Base-by-base conservation (phyloP, 2,888 invertebrate species). In the Blastobasis lacticolella region DNA sequence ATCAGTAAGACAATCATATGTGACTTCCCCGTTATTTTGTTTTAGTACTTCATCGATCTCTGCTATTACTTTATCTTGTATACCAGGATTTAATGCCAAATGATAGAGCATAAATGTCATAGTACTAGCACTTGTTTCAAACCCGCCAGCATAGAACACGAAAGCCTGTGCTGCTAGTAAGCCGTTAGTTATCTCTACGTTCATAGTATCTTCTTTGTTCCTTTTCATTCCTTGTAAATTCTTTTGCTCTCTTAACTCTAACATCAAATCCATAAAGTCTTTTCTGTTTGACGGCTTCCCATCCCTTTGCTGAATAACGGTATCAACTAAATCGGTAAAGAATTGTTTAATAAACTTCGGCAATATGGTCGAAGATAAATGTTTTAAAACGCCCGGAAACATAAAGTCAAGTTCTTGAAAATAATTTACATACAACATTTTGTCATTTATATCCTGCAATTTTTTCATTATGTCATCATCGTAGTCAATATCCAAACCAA, bases 51-150 rank as follows among this genome's bases (percentile, higher is more conserved):
- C 56, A 10, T 78, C 73, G 36, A 86, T 73, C 64, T 75, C 75
- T 4, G 45, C 37, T 10, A 61, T 58, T 0, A 81, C 49, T 52
- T 62, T 75, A 2, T 73, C 62, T 53, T 84, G 77, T 4, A 80
- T 60, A 0, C 73, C 63, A 7, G 69, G 71, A 56, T 83, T 70
- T 1, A 67, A 55, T 0, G 84, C 75, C 8, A 87, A 56, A 52
- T 77, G 71, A 38, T 78, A 72, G 1, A 81, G 56, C 6, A 69
- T 54, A 47, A 73, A 81, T 6, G 73, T 64, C 55, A 83, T 63
- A 2, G 74, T 63, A 1, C 73, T 71, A 1, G 86, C 73, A 1
- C 80, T 75, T 7, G 82, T 83, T 55, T 83, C 84, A 49, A 75
- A 81, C 0, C 87, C 86, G 2, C 75, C 86, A 3, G 74, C 58